A percentile compares a stretch with the other conserved stretches of the same genome.
These are phyloP conservation scores for Drosophila rhopaloa DNA, from an alignment of 1,140 invertebrate species.

Conservation along the genomic window DNA sequence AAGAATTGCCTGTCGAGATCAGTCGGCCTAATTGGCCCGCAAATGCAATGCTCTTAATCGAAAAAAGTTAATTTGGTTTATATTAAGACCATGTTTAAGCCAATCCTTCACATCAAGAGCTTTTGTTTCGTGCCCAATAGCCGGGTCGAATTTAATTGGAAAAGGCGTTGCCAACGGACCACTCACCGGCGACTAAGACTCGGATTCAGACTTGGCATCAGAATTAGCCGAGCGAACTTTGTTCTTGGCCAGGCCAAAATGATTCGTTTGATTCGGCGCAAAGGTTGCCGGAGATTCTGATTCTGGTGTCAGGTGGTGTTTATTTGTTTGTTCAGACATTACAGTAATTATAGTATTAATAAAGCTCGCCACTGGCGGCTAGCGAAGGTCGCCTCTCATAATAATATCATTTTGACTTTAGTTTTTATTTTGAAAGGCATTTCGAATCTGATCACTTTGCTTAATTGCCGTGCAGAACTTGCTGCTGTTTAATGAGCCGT, in stretches of 20 bases:
- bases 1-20: not conserved
- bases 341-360: conserved; percentile 40
- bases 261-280: conserved; percentile 21
- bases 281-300: conserved; percentile 19
- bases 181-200: conserved; percentile 14
- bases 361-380: conserved; percentile 27
- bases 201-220: not conserved
- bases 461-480: conserved; percentile 42
- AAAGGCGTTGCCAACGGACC: conserved; percentile 56
- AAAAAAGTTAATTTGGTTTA: conserved; percentile 24
- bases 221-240: conserved; percentile 11
- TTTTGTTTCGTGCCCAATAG: conserved; percentile 46
- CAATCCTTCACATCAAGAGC: conserved; percentile 34
- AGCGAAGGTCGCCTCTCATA: conserved; percentile 26
- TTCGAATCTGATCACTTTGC: conserved; percentile 28
- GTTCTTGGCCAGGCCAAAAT: conserved; percentile 26
- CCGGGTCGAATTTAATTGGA: conserved; percentile 50
- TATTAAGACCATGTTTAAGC: conserved; percentile 11
- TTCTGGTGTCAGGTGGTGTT: conserved; percentile 28
- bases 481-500: conserved; percentile 38
- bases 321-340: conserved; percentile 28
- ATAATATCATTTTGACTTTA: conserved; percentile 23
- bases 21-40: not conserved
- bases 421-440: conserved; percentile 41
- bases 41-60: not conserved